A percentile compares a stretch with the other conserved stretches of the same genome.
phyloP scores from a whole-genome alignment of 2,888 invertebrate genomes.

The Bombylius major region DNA sequence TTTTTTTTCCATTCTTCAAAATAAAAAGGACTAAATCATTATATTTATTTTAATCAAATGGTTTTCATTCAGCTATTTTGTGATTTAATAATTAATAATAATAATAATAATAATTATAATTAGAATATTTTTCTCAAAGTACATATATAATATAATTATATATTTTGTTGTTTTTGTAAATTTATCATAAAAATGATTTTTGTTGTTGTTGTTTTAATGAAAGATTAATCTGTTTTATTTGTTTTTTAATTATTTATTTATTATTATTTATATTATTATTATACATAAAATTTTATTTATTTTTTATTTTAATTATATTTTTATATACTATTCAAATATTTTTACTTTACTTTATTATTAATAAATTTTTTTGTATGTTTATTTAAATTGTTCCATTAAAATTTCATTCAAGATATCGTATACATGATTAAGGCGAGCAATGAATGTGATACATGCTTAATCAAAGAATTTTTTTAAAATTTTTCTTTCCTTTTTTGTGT shows the following conservation, averaged over 20 bases:
- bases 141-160: no score
- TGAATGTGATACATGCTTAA: conserved; percentile 15
- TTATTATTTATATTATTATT: conserved; percentile 1
- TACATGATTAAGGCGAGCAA: conserved; percentile 25
- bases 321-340: conserved; percentile 9
- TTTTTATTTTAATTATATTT: conserved; percentile 2
- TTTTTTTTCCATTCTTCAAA: no score
- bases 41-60: no score
- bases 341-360: conserved; percentile 7
- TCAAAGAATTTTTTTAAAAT: conserved; percentile 5
- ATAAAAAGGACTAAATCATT: no score
- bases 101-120: no score
- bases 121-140: no score
- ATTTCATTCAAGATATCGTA: conserved; percentile 16
- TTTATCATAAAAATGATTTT: no score
- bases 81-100: no score
- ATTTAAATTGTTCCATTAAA: conserved; percentile 1
- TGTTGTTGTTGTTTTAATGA: no score
- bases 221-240: no score
- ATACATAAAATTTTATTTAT: background rate
- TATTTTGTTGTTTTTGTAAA: no score
- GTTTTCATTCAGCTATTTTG: no score
- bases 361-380: background rate
- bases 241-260: background rate
- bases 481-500: background rate